These are phyloP conservation scores for Elaeidobius kamerunicus DNA, from an alignment of 2,888 invertebrate species.

Conservation along the genomic window DNA sequence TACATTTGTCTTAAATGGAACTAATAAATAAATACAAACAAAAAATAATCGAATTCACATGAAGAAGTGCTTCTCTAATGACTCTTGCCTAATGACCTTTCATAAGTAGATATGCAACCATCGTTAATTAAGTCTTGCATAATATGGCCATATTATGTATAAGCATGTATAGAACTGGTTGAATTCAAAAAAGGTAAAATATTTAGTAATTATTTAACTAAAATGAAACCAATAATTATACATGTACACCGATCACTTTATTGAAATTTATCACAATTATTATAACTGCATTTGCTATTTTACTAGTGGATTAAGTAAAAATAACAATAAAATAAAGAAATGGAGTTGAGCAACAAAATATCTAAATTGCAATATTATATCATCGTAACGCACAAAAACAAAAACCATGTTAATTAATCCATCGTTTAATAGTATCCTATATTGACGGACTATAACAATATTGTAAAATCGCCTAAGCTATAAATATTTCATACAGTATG, in stretches of 20 bases:
- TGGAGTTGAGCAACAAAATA: slow-evolving; percentile 29
- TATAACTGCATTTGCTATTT: slow-evolving; percentile 31
- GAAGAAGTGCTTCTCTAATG: too few species aligned
- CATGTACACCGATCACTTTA: slow-evolving; percentile 32
- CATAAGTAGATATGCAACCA: too few species aligned
- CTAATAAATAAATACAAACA: too few species aligned
- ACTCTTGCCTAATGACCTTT: too few species aligned
- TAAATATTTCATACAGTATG: slow-evolving; percentile 8
- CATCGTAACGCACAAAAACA: slow-evolving; percentile 12
- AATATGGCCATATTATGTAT: too few species aligned
- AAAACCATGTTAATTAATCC: slow-evolving; percentile 18
- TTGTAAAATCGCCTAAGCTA: slow-evolving; percentile 14
- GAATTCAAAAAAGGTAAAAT: too few species aligned
- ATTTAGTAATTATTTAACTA: too few species aligned
- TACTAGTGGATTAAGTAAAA: slow-evolving; percentile 25
- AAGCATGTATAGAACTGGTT: too few species aligned
- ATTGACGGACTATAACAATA: slow-evolving; percentile 12
- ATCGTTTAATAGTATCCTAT: slow-evolving; percentile 17
- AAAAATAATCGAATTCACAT: too few species aligned
- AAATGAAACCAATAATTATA: slow-evolving; percentile 10
- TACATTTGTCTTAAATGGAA: too few species aligned
- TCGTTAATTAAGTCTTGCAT: too few species aligned
- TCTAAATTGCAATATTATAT: slow-evolving; percentile 24
- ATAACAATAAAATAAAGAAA: slow-evolving; percentile 21
- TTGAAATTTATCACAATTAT: slow-evolving; percentile 33